Conservation (phyloP, 2,888 invertebrate genomes). For the Tenthredo livida region DNA sequence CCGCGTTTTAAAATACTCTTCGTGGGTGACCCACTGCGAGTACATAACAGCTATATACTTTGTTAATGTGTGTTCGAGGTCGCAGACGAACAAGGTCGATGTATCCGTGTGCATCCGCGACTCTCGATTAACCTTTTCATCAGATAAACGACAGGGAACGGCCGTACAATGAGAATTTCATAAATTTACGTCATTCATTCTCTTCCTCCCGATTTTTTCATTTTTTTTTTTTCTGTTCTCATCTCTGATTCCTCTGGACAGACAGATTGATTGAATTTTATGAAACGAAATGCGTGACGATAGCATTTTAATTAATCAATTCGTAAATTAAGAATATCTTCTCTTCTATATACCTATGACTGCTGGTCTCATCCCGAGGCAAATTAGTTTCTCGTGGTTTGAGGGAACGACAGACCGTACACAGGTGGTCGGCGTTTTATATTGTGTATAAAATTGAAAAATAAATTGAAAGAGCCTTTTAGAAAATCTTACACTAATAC, state of each 20-base stretch:
- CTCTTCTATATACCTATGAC: neutral
- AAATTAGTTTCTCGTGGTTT: neutral
- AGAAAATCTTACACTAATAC: neutral
- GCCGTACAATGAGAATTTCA: neutral
- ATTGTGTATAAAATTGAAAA: neutral
- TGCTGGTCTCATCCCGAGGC: neutral
- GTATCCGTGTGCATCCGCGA: neutral
- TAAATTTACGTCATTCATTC: neutral
- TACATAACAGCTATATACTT: neutral
- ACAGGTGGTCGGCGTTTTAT: neutral
- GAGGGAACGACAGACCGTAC: neutral
- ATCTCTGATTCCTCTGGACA: neutral
- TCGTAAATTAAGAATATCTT: neutral
- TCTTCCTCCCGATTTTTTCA: neutral
- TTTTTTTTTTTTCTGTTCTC: neutral
- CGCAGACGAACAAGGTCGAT: constrained; percentile 71
- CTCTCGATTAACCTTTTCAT: neutral
- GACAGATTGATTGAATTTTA: neutral
- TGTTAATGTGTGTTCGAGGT: constrained; percentile 60
- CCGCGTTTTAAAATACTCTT: neutral
- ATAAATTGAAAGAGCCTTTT: neutral
- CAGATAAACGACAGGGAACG: constrained; percentile 2
- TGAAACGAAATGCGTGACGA: neutral
- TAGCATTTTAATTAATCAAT: neutral
- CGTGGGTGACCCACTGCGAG: constrained; percentile 48